Evolutionary conservation across 2,888 invertebrate genomes (phyloP).

Genomic region (Trypoxylon attenuatum): DNA sequence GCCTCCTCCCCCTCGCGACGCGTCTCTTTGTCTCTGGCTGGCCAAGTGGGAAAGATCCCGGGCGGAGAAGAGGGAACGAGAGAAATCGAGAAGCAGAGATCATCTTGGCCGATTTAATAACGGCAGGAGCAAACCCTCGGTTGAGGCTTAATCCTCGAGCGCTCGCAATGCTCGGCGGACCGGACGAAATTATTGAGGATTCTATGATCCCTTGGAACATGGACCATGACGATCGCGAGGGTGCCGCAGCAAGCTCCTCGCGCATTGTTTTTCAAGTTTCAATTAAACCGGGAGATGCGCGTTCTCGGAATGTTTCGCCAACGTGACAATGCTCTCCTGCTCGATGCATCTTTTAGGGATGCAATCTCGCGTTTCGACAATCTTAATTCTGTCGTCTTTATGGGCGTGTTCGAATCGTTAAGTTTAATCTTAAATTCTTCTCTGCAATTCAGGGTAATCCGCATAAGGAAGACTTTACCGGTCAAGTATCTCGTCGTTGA

Average conservation of each 20-base stretch:
- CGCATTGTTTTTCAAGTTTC: constrained; percentile 34
- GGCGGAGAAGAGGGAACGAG: too few relatives aligned
- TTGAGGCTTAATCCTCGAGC: constrained; percentile 28
- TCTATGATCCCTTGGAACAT: constrained; percentile 15
- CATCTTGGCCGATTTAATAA: constrained; percentile 55
- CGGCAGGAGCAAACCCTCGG: constrained; percentile 16
- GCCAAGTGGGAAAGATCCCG: too few relatives aligned
- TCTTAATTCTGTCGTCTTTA: too few relatives aligned
- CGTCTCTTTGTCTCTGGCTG: constrained; percentile 29
- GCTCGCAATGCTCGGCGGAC: constrained; percentile 6
- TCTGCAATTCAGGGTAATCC: too few relatives aligned
- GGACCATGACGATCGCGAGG: not conserved
- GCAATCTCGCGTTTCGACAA: too few relatives aligned
- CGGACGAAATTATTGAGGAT: constrained; percentile 38
- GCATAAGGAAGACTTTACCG: too few relatives aligned
- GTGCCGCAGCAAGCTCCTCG: constrained; percentile 3
- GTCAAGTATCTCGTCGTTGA: too few relatives aligned
- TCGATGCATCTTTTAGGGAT: too few relatives aligned
- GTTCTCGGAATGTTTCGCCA: constrained; percentile 1
- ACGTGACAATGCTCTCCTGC: constrained; percentile 7
- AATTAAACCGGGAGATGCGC: constrained; percentile 14
- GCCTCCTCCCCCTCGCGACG: not conserved
- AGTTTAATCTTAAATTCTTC: too few relatives aligned
- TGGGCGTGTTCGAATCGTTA: too few relatives aligned
- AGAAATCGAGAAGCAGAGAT: too few relatives aligned